A percentile compares a stretch with the other conserved stretches of the same genome.
Evolutionary conservation across 2,888 invertebrate genomes (phyloP).

Genomic region (Cyaniris semiargus): DNA sequence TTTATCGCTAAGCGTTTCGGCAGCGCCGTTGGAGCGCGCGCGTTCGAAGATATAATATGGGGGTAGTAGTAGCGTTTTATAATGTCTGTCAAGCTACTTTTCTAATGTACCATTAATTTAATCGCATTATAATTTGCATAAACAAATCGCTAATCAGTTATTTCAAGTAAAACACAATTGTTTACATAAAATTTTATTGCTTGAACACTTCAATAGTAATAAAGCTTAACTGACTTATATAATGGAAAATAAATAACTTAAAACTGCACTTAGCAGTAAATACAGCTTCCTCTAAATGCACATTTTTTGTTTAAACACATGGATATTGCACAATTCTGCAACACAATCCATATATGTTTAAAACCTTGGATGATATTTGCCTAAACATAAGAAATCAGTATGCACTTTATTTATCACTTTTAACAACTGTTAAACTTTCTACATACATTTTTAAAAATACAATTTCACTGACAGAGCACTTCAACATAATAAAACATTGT

Average conservation of each 20-base stretch:
- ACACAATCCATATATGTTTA: not conserved
- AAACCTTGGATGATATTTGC: not conserved
- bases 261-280: not conserved
- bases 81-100: no score
- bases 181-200: conserved; percentile 23
- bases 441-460: not conserved
- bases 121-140: not conserved
- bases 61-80: no score
- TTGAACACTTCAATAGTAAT: conserved; percentile 1
- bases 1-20: no score
- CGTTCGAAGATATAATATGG: no score
- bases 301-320: not conserved
- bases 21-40: no score
- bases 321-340: not conserved
- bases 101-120: not conserved
- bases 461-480: not conserved
- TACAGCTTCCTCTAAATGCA: not conserved
- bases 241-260: conserved; percentile 1
- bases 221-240: not conserved
- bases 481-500: not conserved
- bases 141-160: not conserved
- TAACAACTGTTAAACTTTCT: not conserved
- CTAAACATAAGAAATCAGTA: no score
- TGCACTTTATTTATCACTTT: not conserved
- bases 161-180: conserved; percentile 2